Evolutionary conservation across 2,113 vertebrate species (phyloP).

Genomic region (Dasyurus viverrinus): DNA sequence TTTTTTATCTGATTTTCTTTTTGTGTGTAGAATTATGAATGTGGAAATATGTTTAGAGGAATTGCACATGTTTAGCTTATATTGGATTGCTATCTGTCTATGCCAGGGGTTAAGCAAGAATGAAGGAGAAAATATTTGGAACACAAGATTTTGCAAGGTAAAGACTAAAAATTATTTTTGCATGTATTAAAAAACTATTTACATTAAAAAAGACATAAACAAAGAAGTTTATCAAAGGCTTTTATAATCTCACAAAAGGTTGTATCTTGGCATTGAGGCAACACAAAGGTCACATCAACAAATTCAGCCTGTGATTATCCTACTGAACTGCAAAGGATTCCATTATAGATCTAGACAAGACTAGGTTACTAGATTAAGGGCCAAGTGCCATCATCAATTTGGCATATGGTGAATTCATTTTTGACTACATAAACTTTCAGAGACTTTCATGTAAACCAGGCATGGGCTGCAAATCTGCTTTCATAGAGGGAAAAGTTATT

Average conservation of each 20-base stretch:
- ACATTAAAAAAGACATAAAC: neutral
- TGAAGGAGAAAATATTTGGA: too few species aligned
- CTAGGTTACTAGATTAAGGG: neutral
- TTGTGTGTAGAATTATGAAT: too few species aligned
- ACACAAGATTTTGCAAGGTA: too few species aligned
- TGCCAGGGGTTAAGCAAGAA: too few species aligned
- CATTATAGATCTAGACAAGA: neutral
- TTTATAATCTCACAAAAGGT: neutral
- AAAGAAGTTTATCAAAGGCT: neutral
- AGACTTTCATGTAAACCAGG: neutral
- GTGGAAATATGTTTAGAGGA: too few species aligned
- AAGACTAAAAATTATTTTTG: too few species aligned
- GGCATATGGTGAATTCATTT: neutral
- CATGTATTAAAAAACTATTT: too few species aligned
- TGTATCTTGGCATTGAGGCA: neutral
- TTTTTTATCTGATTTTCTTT: too few species aligned
- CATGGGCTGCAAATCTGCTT: neutral
- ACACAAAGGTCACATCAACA: neutral
- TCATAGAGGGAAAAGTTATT: neutral
- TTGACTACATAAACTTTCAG: neutral
- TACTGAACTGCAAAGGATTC: neutral
- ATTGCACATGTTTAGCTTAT: too few species aligned
- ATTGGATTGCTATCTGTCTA: too few species aligned
- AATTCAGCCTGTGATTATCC: neutral
- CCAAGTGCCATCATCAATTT: neutral